Conservation (phyloP, 2,113 vertebrate species). For the Panthera uncia region DNA sequence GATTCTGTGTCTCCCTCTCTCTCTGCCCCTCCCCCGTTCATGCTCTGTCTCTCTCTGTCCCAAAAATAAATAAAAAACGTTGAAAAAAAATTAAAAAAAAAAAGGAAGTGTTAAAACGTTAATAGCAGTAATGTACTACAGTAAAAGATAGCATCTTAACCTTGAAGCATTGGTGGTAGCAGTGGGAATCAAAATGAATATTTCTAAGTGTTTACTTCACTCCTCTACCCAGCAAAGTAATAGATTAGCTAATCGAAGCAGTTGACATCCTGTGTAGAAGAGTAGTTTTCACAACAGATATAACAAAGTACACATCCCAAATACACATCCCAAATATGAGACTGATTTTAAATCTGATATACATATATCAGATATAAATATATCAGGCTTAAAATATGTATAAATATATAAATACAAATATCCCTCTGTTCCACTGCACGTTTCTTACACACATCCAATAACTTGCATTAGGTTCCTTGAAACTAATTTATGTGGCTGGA, state of each 20-base stretch:
- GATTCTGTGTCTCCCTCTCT: no score
- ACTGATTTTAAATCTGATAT: not conserved
- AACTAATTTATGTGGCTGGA: not conserved
- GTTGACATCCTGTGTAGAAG: not conserved
- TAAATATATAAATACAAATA: no score
- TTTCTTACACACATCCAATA: not conserved
- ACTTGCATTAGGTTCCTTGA: not conserved
- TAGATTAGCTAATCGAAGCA: not conserved
- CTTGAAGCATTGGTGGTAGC: not conserved
- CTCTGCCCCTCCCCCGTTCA: no score
- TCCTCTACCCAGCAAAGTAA: not conserved
- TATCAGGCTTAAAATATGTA: no score
- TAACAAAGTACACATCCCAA: not conserved
- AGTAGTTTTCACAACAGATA: not conserved
- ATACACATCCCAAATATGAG: not conserved
- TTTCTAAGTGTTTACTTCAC: not conserved
- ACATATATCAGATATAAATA: no score
- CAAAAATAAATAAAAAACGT: no score
- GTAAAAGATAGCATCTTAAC: not conserved
- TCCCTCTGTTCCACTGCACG: not conserved
- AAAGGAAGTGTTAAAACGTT: not conserved
- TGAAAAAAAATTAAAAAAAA: no score
- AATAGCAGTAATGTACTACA: not conserved
- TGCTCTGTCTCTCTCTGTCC: no score
- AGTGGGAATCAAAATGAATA: not conserved